phyloP scores from a whole-genome alignment of 2,888 invertebrate species.

The Crossocerus cetratus region DNA sequence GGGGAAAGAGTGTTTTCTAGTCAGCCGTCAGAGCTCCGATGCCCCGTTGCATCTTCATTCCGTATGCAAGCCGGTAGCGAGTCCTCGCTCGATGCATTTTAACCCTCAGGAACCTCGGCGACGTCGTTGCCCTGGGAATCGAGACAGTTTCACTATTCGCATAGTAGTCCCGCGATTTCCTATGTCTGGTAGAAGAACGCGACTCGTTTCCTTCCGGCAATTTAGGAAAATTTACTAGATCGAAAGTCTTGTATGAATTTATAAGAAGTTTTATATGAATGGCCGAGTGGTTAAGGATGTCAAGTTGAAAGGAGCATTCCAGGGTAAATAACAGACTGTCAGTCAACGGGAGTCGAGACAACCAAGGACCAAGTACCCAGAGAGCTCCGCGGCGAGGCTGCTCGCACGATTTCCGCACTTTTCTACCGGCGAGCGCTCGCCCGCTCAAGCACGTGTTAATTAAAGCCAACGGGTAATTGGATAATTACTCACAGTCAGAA shows the following conservation, averaged over 20 bases:
- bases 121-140: too few species aligned
- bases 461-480: not conserved
- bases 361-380: not conserved
- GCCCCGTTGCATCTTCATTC: too few species aligned
- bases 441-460: not conserved
- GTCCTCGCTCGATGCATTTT: not conserved
- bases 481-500: conserved; percentile 1
- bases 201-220: too few species aligned
- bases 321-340: not conserved
- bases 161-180: too few species aligned
- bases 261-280: too few species aligned
- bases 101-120: too few species aligned
- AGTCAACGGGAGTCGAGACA: not conserved
- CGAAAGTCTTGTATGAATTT: too few species aligned
- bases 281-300: too few species aligned
- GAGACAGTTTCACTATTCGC: too few species aligned
- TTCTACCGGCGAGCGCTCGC: not conserved
- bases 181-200: too few species aligned
- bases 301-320: not conserved
- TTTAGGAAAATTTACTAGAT: too few species aligned
- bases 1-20: conserved; percentile 18
- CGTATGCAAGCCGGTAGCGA: too few species aligned
- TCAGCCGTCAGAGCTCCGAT: not conserved
- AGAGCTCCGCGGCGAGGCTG: not conserved
- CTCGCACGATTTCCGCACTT: not conserved